These are phyloP conservation scores for Galleria mellonella DNA, from an alignment of 1,140 invertebrate species.

Conservation along the genomic window DNA sequence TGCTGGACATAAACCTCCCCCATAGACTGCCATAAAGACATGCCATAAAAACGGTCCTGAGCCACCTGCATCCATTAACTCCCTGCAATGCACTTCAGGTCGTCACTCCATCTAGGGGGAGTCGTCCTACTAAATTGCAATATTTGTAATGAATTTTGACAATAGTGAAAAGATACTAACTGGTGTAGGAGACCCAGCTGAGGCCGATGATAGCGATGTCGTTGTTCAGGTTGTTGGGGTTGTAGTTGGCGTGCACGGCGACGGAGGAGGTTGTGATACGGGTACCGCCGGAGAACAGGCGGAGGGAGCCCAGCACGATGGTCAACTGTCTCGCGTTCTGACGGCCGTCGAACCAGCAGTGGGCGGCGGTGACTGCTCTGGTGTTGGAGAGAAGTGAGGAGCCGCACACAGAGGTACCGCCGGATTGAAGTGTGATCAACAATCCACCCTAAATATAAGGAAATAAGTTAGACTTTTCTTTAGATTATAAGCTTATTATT, in stretches of 20 bases:
- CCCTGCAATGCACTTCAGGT: too few relatives aligned
- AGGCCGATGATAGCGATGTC: conserved; percentile 21
- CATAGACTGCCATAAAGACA: too few relatives aligned
- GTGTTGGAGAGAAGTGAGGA: conserved; percentile 23
- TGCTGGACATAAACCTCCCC: too few relatives aligned
- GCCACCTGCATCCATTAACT: too few relatives aligned
- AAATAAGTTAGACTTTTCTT: neutral
- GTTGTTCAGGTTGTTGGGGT: conserved; percentile 18
- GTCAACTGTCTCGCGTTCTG: conserved; percentile 17
- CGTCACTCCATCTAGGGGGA: too few relatives aligned
- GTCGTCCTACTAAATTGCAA: neutral
- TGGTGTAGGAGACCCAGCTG: conserved; percentile 12
- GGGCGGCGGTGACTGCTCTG: conserved; percentile 23
- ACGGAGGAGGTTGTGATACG: conserved; percentile 11
- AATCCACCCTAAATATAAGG: conserved; percentile 18
- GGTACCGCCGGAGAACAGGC: conserved; percentile 24
- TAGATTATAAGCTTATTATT: too few relatives aligned
- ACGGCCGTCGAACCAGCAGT: conserved; percentile 25
- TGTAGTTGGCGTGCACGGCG: conserved; percentile 21
- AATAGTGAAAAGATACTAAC: conserved; percentile 10
- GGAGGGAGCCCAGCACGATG: conserved; percentile 25
- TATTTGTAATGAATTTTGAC: neutral
- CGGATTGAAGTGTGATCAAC: conserved; percentile 10
- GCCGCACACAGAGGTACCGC: conserved; percentile 25
- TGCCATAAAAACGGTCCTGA: too few relatives aligned